Evolutionary conservation across 1,140 invertebrate species (phyloP).

Genomic region (Orius laevigatus): DNA sequence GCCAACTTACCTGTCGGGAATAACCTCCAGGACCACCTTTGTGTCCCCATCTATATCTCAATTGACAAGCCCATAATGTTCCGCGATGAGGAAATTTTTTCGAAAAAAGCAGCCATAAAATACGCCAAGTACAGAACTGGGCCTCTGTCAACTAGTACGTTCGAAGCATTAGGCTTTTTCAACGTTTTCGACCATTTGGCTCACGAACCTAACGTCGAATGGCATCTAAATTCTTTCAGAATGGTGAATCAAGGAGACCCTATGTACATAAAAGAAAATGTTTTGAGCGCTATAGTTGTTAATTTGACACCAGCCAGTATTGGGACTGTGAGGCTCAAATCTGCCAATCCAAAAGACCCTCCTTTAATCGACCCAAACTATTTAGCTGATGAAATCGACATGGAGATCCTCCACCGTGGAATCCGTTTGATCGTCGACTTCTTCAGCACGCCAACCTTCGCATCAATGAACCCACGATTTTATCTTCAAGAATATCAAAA

Average conservation of each 20-base stretch:
- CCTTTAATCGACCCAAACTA: conserved; percentile 1
- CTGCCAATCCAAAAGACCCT: neutral
- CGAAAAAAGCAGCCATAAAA: neutral
- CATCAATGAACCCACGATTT: neutral
- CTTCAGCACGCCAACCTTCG: neutral
- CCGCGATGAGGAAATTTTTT: neutral
- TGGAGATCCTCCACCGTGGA: neutral
- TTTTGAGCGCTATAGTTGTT: too few relatives aligned
- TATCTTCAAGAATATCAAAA: neutral
- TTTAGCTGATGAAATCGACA: neutral
- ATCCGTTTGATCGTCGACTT: neutral
- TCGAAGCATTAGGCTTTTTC: neutral
- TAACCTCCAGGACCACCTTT: conserved; percentile 2
- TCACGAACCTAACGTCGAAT: neutral
- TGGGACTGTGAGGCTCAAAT: neutral
- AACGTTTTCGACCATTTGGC: neutral
- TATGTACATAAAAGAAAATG: neutral
- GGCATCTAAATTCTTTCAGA: neutral
- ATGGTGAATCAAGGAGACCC: neutral
- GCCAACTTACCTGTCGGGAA: conserved; percentile 3
- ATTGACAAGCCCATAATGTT: neutral
- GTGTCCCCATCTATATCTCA: neutral
- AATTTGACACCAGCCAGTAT: neutral
- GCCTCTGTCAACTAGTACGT: neutral
- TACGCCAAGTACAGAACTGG: conserved; percentile 1